Evolutionary conservation across 2,797 vertebrate genomes (phyloP).

Genomic region (Adrianichthys oophorus): DNA sequence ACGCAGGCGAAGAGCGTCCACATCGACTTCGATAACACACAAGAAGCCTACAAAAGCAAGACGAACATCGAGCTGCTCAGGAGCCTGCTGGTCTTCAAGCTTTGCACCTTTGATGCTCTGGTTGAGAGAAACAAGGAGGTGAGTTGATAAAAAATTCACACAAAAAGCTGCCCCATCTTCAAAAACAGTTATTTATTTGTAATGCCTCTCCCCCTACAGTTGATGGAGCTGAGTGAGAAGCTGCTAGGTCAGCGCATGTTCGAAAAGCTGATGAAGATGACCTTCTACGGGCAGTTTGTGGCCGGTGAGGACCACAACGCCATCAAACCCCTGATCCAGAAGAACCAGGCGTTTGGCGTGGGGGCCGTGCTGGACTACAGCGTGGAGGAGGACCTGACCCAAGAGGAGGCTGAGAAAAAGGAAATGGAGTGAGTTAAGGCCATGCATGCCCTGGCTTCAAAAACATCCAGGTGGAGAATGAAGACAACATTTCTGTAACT

Average conservation of each 20-base stretch:
- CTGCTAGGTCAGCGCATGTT: conserved; percentile 85
- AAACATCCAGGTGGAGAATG: too few species aligned
- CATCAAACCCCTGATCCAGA: conserved; percentile 87
- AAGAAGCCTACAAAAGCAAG: conserved; percentile 89
- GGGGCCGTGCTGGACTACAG: conserved; percentile 93
- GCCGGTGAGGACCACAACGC: conserved; percentile 90
- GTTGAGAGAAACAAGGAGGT: conserved; percentile 84
- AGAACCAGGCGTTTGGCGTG: conserved; percentile 87
- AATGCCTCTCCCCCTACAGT: conserved; percentile 58
- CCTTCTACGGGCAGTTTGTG: conserved; percentile 96
- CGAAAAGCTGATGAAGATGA: conserved; percentile 92
- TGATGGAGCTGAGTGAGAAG: conserved; percentile 81
- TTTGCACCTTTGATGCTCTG: conserved; percentile 83
- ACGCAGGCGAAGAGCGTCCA: conserved; percentile 28
- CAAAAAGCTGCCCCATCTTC: not conserved
- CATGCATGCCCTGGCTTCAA: too few species aligned
- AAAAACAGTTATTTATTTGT: not conserved
- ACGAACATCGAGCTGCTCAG: conserved; percentile 83
- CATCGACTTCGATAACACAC: conserved; percentile 84
- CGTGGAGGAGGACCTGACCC: conserved; percentile 88
- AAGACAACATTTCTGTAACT: too few species aligned
- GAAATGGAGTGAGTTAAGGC: conserved; percentile 84
- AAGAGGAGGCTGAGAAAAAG: conserved; percentile 82
- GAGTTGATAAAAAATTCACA: conserved; percentile 19
- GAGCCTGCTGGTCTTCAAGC: conserved; percentile 86